phyloP scores from a whole-genome alignment of 2,888 invertebrate species.

The Crossocerus cetratus region DNA sequence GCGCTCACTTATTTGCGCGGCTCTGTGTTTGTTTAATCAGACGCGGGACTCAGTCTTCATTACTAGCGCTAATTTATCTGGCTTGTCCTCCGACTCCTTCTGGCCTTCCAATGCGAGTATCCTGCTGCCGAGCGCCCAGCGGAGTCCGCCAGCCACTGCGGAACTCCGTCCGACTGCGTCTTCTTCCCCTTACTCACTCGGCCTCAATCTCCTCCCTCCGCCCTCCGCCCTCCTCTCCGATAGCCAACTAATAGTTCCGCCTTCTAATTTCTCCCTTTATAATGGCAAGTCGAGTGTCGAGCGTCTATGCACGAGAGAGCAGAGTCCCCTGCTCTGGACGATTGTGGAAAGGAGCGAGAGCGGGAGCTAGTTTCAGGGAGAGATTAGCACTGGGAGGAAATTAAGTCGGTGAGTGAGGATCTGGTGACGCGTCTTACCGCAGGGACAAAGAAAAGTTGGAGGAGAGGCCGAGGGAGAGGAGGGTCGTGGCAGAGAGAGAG shows the following conservation, averaged over 20 bases:
- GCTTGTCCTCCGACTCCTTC: conserved; percentile 67
- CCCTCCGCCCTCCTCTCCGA: neutral
- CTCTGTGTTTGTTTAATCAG: conserved; percentile 75
- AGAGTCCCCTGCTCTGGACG: too few species aligned
- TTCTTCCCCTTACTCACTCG: neutral
- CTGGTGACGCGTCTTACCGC: conserved; percentile 47
- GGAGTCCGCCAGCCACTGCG: neutral
- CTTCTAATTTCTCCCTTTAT: neutral
- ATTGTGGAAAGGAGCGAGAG: too few species aligned
- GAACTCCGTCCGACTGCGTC: neutral
- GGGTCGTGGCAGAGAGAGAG: too few species aligned
- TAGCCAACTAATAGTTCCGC: neutral
- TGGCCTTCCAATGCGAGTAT: conserved; percentile 33
- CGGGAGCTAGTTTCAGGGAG: conserved; percentile 23
- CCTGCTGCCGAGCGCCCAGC: conserved; percentile 19
- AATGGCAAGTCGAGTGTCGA: neutral
- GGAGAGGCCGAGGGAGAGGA: conserved; percentile 31
- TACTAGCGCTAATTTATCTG: conserved; percentile 73
- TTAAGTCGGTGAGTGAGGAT: conserved; percentile 46
- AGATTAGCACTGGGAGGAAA: conserved; percentile 46
- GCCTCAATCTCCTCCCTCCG: neutral
- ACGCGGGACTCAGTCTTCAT: conserved; percentile 74
- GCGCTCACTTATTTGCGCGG: conserved; percentile 64
- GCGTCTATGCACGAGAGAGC: too few species aligned
- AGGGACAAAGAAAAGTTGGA: conserved; percentile 50